These are phyloP conservation scores for Arenaria interpres DNA, from an alignment of 2,113 vertebrate species.

Conservation along the genomic window DNA sequence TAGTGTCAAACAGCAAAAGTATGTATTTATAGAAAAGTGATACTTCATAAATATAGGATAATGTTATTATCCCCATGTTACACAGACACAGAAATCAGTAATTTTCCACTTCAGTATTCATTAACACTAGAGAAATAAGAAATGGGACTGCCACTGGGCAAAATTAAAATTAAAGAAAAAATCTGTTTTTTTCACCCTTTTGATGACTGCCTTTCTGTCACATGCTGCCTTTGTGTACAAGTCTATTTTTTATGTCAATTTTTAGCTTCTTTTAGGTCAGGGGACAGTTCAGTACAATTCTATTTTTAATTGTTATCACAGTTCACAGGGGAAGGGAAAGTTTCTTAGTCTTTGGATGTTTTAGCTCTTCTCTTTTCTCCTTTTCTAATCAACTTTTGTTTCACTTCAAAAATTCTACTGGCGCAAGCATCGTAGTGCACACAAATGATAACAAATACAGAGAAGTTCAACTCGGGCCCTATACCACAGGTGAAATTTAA, in stretches of 20 bases:
- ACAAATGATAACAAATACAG: background rate
- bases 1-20: background rate
- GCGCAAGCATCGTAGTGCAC: background rate
- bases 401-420: background rate
- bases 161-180: background rate
- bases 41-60: background rate
- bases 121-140: background rate
- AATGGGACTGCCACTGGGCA: background rate
- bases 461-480: background rate
- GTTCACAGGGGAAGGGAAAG: background rate
- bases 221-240: background rate
- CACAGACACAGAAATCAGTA: background rate
- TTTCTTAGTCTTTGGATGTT: background rate
- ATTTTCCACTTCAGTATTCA: background rate
- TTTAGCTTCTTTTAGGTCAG: background rate
- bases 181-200: background rate
- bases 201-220: background rate
- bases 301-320: slow-evolving; percentile 13
- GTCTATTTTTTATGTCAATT: background rate
- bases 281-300: background rate
- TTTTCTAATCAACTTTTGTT: background rate
- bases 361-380: background rate
- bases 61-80: background rate
- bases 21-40: background rate
- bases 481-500: background rate